Evolutionary conservation across 2,113 vertebrate genomes (phyloP), one percentile per base, ranked within the genome.

Genomic region (Poicephalus meyeri): DNA sequence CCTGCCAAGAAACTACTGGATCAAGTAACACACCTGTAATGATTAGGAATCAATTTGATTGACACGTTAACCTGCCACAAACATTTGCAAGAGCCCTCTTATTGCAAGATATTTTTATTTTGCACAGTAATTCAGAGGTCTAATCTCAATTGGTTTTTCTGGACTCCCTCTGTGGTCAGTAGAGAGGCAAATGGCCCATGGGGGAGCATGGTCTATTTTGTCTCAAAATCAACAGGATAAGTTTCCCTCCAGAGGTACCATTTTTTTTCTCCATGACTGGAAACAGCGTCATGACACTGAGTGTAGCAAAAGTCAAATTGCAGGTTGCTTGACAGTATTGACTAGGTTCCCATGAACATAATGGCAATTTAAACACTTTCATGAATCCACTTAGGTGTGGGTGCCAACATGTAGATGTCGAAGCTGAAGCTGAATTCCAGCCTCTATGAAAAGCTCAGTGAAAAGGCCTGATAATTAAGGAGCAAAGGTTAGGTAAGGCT

Each of bases 161-260:
- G 16, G 7, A 13, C 7, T 49, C 9, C 7, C 5, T 72, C 28
- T 53, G 19, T 58, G 53, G 31, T 21, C 46, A 70, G 0, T 28
- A 19, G 41, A 50, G 71, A 55, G 9, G 6, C 5, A 82, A 80
- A 61, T 6, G 16, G 12, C 7, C 14, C 11, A 3, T 7, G 10
- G 17, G 24, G 6, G 15, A 46, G 3, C 16, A n/a, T 0, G 3
- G 29, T 23, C 28, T 33, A 21, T 23, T 33, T 56, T 37, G 6
- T 31, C 24, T 82, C 50, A 53, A 80, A 88, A 31, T 17, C 16
- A 31, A 6, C 6, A 31, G 63, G 63, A 41, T 28, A 56, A 61
- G 73, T 69, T 86, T 58, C 41, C 5, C 23, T 65, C 28, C 44
- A 79, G 52, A 68, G 39, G 39, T 24, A 42, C 7, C 15, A 7